Conservation (phyloP, 2,888 invertebrate species). For the Drepana falcataria region DNA sequence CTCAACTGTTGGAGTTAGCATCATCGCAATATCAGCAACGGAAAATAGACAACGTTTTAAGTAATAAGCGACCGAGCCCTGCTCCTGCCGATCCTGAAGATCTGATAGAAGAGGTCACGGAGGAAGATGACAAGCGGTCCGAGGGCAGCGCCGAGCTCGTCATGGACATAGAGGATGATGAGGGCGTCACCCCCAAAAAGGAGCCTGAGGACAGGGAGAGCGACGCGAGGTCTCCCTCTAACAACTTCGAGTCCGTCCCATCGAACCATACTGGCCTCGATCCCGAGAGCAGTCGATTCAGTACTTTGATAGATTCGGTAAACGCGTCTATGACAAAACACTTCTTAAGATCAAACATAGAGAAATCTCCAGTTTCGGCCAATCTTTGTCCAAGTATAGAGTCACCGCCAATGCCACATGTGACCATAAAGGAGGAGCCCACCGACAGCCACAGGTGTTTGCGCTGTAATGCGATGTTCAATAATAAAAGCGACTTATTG, state of each 20-base stretch:
- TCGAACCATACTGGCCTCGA: slow-evolving; percentile 46
- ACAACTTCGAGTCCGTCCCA: slow-evolving; percentile 52
- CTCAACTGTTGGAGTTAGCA: slow-evolving; percentile 82
- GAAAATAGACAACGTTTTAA: slow-evolving; percentile 50
- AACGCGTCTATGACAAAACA: slow-evolving; percentile 86
- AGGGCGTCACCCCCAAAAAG: slow-evolving; percentile 65
- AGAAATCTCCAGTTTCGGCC: slow-evolving; percentile 80
- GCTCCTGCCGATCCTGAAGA: slow-evolving; percentile 77
- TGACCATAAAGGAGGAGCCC: slow-evolving; percentile 57
- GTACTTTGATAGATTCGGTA: slow-evolving; percentile 86
- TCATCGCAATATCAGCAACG: slow-evolving; percentile 70
- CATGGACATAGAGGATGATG: slow-evolving; percentile 83
- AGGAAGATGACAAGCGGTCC: slow-evolving; percentile 75
- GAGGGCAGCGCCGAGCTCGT: slow-evolving; percentile 80
- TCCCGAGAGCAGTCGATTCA: slow-evolving; percentile 77
- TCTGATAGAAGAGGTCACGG: slow-evolving; percentile 79
- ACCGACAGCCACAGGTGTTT: slow-evolving; percentile 72
- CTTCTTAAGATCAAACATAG: slow-evolving; percentile 83
- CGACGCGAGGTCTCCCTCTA: slow-evolving; percentile 38
- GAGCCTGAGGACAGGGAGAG: slow-evolving; percentile 56
- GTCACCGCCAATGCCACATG: slow-evolving; percentile 43
- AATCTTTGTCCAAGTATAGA: slow-evolving; percentile 61
- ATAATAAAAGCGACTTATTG: slow-evolving; percentile 78
- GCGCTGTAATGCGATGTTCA: slow-evolving; percentile 79
- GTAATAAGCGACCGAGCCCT: slow-evolving; percentile 46